These are phyloP conservation scores for Lophura nycthemera DNA, from an alignment of 2,113 vertebrate species.

Conservation along the genomic window DNA sequence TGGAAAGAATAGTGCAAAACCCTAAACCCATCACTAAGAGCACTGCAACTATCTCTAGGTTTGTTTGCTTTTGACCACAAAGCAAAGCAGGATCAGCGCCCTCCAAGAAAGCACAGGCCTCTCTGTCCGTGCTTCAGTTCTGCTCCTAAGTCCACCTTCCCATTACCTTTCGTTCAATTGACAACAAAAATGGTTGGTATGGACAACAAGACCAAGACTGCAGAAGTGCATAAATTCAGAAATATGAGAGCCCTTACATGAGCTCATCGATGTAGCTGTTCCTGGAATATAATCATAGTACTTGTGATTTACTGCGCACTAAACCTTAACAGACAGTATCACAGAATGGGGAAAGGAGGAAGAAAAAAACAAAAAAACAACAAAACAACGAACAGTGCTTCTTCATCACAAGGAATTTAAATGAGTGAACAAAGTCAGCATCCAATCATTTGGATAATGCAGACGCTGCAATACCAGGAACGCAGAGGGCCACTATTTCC, in stretches of 20 bases:
- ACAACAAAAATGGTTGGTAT: not conserved
- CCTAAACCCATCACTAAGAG: not conserved
- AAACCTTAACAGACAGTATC: not conserved
- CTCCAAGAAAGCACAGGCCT: not conserved
- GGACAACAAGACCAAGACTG: not conserved
- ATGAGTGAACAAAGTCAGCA: not conserved
- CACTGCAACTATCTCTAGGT: not conserved
- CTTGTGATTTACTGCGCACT: not conserved
- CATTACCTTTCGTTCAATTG: not conserved
- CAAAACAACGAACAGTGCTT: not conserved
- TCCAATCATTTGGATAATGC: not conserved
- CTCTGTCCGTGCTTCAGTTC: not conserved
- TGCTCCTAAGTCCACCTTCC: not conserved
- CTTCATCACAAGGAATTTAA: not conserved
- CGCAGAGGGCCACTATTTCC: not conserved
- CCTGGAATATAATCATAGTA: not conserved
- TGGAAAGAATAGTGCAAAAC: not conserved
- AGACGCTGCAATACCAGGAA: not conserved
- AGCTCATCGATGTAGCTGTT: not conserved
- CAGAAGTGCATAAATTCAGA: not conserved
- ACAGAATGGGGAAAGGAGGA: fast-evolving
- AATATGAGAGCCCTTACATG: not conserved
- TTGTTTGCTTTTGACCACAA: not conserved
- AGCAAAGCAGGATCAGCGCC: not conserved
- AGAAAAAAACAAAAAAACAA: fast-evolving